These are phyloP conservation scores for Psophia crepitans DNA, from an alignment of 2,113 vertebrate species.

Conservation along the genomic window DNA sequence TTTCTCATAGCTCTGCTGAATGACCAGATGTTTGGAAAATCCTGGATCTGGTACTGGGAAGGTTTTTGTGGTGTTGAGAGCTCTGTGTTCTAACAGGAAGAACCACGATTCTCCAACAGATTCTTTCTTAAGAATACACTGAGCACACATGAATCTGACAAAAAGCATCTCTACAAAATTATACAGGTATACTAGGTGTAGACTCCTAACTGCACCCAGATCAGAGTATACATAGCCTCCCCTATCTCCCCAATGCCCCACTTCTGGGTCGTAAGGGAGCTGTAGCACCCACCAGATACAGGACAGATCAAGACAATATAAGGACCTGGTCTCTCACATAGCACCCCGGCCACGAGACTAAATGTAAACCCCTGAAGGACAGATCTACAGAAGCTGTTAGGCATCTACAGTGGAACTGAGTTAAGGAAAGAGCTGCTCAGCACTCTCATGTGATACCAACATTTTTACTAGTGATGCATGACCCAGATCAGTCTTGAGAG, in stretches of 20 bases:
- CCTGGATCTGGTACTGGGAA: background rate
- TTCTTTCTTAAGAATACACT: background rate
- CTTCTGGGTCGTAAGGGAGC: background rate
- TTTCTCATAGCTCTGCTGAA: background rate
- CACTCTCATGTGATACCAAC: background rate
- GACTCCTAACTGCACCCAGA: background rate
- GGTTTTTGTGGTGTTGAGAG: background rate
- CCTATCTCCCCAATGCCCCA: accelerated
- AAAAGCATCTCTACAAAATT: background rate
- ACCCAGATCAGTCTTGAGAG: background rate
- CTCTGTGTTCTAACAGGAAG: background rate
- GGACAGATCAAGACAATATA: background rate
- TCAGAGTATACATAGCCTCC: background rate
- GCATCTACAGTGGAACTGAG: background rate
- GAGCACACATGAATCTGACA: background rate
- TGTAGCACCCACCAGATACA: background rate
- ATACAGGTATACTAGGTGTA: background rate
- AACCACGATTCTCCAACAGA: background rate
- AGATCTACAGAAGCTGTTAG: background rate
- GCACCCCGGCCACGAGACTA: background rate
- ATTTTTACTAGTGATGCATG: accelerated
- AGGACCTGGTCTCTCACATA: background rate
- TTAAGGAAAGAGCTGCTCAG: background rate
- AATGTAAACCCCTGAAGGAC: too few species aligned
- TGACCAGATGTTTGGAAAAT: background rate